Base-by-base conservation (phyloP, 2,797 vertebrate species). In the Hozukius guyotensis region DNA sequence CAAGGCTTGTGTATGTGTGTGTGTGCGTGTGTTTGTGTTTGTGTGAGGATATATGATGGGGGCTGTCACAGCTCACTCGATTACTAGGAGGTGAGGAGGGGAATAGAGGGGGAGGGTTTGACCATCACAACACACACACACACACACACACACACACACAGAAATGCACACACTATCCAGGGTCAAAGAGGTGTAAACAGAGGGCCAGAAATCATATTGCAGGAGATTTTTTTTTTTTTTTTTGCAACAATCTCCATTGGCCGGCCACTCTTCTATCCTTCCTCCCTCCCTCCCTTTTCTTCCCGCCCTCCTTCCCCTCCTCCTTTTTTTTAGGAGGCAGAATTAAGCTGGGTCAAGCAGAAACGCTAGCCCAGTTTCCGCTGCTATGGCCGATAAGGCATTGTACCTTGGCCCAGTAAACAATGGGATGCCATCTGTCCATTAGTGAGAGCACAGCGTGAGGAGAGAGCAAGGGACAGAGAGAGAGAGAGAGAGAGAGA, bases 331-430 rank as follows among this genome's bases (percentile, higher is more conserved):
- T 94, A 89, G 90, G 90, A 93, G 87, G 90, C 91, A 88, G 87
- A 90, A 87, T 89, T 90, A 93, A 95, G 94, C 90, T 93, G 92
- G 94, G 94, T 95, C 94, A 95, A 94, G 91, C 92, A 94, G 92
- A 95, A 95, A 94, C 84, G 83, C 88, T 94, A 95, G 93, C 92
- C 89, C 92, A 94, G 92, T 95, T 95, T 94, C 93, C 89, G 88
- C 93, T 91, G 90, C 92, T 92, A 90, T 94, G 93, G 91, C 92
- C 89, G 92, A 95, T 95, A 94, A 94, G 94, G 93, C 94, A 95
- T 94, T 94, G 93, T 94, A 94, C 94, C 92, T 95, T 94, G 91
- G 93, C 95, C 94, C 91, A 94, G 94, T 94, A 95, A 95, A 95
- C 93, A 95, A 94, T 93, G 88, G 92, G 93, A 93, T 92, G 91